Evolutionary conservation across 2,888 invertebrate genomes (phyloP), one percentile per base, ranked within the genome.

Genomic region (Vanessa cardui): DNA sequence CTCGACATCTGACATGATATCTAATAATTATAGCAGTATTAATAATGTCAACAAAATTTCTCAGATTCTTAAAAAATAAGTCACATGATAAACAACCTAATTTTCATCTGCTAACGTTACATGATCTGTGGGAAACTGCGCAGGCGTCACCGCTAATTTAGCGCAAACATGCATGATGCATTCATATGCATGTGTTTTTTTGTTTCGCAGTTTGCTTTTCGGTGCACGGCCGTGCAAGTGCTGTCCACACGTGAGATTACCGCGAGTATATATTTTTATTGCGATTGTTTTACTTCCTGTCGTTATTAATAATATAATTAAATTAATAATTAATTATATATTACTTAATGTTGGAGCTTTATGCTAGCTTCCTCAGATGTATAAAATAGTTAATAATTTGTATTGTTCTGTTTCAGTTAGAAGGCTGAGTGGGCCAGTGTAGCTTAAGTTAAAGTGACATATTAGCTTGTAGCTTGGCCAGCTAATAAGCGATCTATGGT

Each of bases 71-170:
- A 46, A 62, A 20, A 6, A 20, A 49, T 33, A 46, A 16, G 16
- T 16, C 5, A 26, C 26, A 1, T 0, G 2, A 31, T 16, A 16
- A 54, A 54, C 1, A 15, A 6, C 6, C 21, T 5, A 12, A 2
- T 31, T 65, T 63, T 66, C 79, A n/a, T n/a, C 44, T 88, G 84
- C 81, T 44, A 70, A 76, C 87, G 58, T 70, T 88, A 81, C 85
- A 20, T 21, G 46, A 59, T 69, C 83, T 89, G 90, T 90, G 90
- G 87, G 90, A 90, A 90, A 87, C 80, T 79, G 84, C 78, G 80
- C 81, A 73, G 80, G 84, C 86, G 86, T 87, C 86, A 82, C 82
- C 81, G 86, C 84, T 89, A 88, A 89, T 89, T 88, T 86, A 85
- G 87, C 82, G 84, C 87, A 83, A 86, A 84, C 86, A 84, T 83